phyloP scores from a whole-genome alignment of 2,888 invertebrate genomes.

The Epistrophella euchroma region DNA sequence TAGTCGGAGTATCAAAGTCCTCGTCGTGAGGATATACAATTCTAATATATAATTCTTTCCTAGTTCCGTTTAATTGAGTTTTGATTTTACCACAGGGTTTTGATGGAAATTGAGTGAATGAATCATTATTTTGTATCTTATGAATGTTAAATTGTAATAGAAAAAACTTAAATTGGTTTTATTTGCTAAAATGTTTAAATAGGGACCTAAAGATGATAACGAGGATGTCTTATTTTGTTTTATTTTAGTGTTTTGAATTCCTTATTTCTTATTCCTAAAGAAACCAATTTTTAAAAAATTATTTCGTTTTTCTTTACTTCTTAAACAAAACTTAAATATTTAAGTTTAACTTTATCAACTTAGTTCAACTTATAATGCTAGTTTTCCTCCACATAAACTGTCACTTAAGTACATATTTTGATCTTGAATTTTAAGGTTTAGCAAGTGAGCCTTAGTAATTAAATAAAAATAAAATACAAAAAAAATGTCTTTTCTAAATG shows the following conservation, averaged over 20 bases:
- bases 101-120: conserved; percentile 54
- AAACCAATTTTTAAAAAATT: background rate
- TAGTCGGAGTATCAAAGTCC: conserved; percentile 96
- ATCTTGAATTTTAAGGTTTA: too few relatives aligned
- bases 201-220: conserved; percentile 3
- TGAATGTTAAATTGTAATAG: conserved; percentile 51
- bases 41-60: background rate
- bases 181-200: conserved; percentile 4
- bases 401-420: too few relatives aligned
- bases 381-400: too few relatives aligned
- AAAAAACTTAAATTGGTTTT: conserved; percentile 54
- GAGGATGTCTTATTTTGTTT: conserved; percentile 42
- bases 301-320: conserved; percentile 44
- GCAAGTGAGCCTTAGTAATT: too few relatives aligned
- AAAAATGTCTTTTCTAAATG: too few relatives aligned
- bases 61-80: conserved; percentile 33
- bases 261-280: background rate
- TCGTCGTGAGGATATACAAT: conserved; percentile 43
- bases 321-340: conserved; percentile 8
- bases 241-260: conserved; percentile 33
- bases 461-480: too few relatives aligned
- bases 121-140: conserved; percentile 55
- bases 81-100: conserved; percentile 22
- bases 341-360: too few relatives aligned
- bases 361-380: too few relatives aligned